Evolutionary conservation across 2,797 vertebrate genomes (phyloP).

Genomic region (Enteromius thamalakanensis): DNA sequence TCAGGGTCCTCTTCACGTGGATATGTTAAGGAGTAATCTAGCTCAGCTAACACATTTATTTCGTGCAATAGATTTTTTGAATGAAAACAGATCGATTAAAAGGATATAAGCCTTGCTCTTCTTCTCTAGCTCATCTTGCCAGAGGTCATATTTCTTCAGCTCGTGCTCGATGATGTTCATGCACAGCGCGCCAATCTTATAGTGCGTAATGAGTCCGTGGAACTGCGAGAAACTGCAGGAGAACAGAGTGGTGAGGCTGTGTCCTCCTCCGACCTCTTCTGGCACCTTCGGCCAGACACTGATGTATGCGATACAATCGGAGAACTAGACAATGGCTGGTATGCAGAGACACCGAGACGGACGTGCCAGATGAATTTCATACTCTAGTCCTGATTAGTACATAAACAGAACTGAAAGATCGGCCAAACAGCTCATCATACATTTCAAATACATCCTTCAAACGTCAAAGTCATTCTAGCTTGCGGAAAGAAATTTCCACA

Average conservation of each 20-base stretch:
- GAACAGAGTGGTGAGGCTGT: conserved; percentile 2
- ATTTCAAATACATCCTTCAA: conserved; percentile 44
- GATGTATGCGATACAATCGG: not conserved
- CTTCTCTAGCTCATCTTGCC: conserved; percentile 93
- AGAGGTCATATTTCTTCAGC: conserved; percentile 90
- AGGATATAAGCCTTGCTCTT: conserved; percentile 97
- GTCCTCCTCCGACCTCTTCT: conserved; percentile 29
- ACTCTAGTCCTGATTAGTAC: conserved; percentile 35
- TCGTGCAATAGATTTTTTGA: not conserved
- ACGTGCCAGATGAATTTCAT: conserved; percentile 18
- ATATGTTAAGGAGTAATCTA: conserved; percentile 71
- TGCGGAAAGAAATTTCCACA: conserved; percentile 24
- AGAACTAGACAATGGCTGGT: conserved; percentile 9
- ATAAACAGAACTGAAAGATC: conserved; percentile 33
- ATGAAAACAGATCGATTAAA: conserved; percentile 48
- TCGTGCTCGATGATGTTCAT: conserved; percentile 97
- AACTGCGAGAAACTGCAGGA: conserved; percentile 90
- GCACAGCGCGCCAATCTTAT: conserved; percentile 91
- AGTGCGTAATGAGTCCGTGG: conserved; percentile 90
- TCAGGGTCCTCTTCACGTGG: conserved; percentile 88
- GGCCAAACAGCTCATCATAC: conserved; percentile 30
- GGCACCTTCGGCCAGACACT: not conserved
- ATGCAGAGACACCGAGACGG: conserved; percentile 8
- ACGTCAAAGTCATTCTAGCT: conserved; percentile 21
- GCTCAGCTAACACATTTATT: not conserved